These are phyloP conservation scores for Cynocephalus volans DNA, from an alignment of 2,113 vertebrate species.

Conservation along the genomic window DNA sequence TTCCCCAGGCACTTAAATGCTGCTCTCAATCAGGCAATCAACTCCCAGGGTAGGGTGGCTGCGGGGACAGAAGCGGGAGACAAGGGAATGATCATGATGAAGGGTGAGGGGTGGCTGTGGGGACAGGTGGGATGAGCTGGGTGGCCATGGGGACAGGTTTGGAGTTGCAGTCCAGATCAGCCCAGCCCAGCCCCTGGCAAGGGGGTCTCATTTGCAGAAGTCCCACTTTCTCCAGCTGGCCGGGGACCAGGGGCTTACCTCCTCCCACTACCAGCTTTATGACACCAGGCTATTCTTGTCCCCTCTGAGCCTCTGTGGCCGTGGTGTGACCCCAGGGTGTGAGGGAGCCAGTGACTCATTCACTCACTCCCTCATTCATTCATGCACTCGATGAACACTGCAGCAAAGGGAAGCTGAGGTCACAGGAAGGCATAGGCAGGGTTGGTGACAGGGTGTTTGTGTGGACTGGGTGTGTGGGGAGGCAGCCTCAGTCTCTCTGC, in stretches of 20 bases:
- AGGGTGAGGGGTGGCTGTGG: neutral
- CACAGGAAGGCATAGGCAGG: rapidly evolving
- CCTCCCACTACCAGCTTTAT: neutral
- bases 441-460: rapidly evolving
- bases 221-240: too few relatives aligned
- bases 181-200: neutral
- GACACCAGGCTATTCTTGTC: neutral
- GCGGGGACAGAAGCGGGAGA: neutral
- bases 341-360: too few relatives aligned
- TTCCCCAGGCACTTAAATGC: conserved; percentile 39
- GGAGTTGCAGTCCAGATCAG: too few relatives aligned
- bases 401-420: neutral
- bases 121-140: too few relatives aligned
- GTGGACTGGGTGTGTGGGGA: too few relatives aligned
- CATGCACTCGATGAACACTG: neutral
- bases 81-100: neutral
- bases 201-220: neutral
- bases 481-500: too few relatives aligned
- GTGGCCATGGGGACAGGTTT: too few relatives aligned
- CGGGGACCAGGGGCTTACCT: neutral
- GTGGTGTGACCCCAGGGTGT: neutral
- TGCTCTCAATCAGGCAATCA: conserved; percentile 50
- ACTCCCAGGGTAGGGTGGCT: neutral
- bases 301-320: neutral
- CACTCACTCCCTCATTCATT: neutral